Conservation (phyloP, 2,797 vertebrate species). For the Clarias platycephalus region DNA sequence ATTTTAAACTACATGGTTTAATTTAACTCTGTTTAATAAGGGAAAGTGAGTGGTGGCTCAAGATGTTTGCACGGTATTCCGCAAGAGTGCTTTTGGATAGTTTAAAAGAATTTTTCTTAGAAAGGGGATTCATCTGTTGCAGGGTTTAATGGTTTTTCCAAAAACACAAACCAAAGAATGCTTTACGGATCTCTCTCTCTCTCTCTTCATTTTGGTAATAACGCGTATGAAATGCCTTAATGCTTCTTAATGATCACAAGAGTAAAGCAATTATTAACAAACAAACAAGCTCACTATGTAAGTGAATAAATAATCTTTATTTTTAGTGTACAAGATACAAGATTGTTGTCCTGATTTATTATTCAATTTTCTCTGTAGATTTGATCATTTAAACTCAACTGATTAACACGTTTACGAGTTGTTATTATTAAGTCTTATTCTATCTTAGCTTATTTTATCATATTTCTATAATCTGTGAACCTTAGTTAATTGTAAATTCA, state of each 20-base stretch:
- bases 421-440: neutral
- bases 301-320: neutral
- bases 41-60: too few species aligned
- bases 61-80: too few species aligned
- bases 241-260: neutral
- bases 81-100: too few species aligned
- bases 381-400: neutral
- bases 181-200: neutral
- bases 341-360: neutral
- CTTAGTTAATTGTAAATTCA: too few species aligned
- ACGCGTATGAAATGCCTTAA: neutral
- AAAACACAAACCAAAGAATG: neutral
- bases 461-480: neutral
- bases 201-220: neutral
- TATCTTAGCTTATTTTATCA: neutral
- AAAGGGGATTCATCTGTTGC: neutral
- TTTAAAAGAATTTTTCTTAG: neutral
- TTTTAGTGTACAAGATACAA: neutral
- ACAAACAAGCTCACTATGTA: neutral
- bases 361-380: neutral
- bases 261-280: neutral
- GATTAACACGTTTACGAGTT: neutral
- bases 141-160: neutral
- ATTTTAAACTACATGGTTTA: too few species aligned
- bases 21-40: too few species aligned